Evolutionary conservation across 2,797 vertebrate species (phyloP).

Genomic region (Rousettus madagascariensis): DNA sequence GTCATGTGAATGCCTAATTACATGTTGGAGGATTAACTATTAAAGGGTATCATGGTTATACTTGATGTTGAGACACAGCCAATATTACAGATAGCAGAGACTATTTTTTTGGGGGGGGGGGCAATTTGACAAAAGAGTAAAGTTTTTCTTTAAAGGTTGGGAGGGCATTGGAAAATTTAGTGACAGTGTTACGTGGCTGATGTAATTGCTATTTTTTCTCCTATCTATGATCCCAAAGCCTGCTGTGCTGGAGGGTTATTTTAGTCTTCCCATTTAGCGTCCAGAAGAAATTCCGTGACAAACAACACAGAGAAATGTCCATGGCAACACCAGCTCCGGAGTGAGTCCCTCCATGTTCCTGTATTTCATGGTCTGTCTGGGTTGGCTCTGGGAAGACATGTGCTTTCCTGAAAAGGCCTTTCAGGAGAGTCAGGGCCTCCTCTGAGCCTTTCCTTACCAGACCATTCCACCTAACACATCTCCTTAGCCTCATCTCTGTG

Average conservation of each 20-base stretch:
- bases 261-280: background rate
- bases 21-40: conserved; percentile 89
- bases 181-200: background rate
- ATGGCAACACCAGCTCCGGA: background rate
- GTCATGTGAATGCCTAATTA: conserved; percentile 95
- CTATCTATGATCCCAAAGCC: too few species aligned
- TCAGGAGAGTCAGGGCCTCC: background rate
- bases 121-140: conserved; percentile 60
- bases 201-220: conserved; percentile 19
- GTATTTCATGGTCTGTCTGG: background rate
- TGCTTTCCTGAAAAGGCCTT: background rate
- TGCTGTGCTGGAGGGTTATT: background rate
- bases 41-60: conserved; percentile 82
- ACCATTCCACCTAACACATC: background rate
- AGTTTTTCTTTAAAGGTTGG: conserved; percentile 60
- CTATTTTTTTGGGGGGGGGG: conserved; percentile 21
- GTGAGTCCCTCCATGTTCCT: background rate
- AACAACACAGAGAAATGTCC: background rate
- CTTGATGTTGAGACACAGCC: conserved; percentile 82
- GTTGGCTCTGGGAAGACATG: background rate
- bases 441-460: background rate
- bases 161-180: background rate
- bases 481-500: background rate
- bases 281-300: background rate
- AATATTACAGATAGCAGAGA: conserved; percentile 77